These are phyloP conservation scores for Abscondita cerata DNA, from an alignment of 2,888 invertebrate genomes.

Conservation along the genomic window DNA sequence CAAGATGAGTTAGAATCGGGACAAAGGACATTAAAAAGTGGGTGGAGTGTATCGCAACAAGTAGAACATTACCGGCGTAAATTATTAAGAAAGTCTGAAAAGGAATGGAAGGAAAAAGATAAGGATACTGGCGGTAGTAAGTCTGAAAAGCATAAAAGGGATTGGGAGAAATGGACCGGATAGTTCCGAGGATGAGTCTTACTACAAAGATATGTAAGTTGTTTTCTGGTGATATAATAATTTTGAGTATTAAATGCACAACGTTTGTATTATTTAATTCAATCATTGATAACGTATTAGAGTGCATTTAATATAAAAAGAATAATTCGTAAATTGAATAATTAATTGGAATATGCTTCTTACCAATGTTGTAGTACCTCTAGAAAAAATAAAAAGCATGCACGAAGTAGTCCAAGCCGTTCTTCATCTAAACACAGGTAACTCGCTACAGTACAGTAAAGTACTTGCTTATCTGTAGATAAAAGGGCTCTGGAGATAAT, in stretches of 20 bases:
- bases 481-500: conserved; percentile 8
- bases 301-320: conserved; percentile 28
- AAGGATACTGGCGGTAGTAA: conserved; percentile 41
- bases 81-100: conserved; percentile 75
- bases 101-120: conserved; percentile 55
- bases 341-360: conserved; percentile 37
- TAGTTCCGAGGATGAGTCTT: conserved; percentile 54
- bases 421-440: conserved; percentile 57
- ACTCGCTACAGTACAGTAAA: conserved; percentile 12
- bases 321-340: conserved; percentile 5
- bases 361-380: conserved; percentile 57
- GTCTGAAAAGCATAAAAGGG: conserved; percentile 53
- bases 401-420: conserved; percentile 57
- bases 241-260: conserved; percentile 27
- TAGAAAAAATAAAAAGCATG: conserved; percentile 59
- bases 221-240: neutral
- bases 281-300: neutral
- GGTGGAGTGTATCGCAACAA: conserved; percentile 80
- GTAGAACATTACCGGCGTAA: conserved; percentile 91
- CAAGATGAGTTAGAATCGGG: conserved; percentile 96
- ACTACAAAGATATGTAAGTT: conserved; percentile 58
- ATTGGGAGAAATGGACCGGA: conserved; percentile 54
- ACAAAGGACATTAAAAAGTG: conserved; percentile 72
- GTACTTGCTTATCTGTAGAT: conserved; percentile 8
- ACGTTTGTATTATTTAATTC: neutral